Evolutionary conservation across 2,113 vertebrate genomes (phyloP), one percentile per base, ranked within the genome.

Genomic region (Chloropsis hardwickii): DNA sequence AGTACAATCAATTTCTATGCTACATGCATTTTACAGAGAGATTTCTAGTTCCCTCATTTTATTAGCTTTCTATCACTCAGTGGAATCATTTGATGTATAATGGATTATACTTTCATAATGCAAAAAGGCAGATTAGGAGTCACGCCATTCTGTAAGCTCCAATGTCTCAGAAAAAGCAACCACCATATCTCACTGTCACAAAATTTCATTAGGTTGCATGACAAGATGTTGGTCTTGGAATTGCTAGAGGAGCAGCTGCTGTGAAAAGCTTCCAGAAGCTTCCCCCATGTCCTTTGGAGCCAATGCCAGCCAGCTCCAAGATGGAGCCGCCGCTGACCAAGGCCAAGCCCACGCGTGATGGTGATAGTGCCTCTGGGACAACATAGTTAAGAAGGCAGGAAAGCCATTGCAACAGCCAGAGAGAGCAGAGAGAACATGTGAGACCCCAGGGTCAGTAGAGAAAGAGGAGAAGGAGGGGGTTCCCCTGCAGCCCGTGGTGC

Each of bases 311-410:
- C 24, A 9, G 62, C 53, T 77, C 33, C 45, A 54, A 53, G 23
- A 53, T 6, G 5, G 47, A 69, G 3, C 8, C 0, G 0, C 18
- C 0, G 0, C 19, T 29, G 84, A 47, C 31, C 25, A 70, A 24
- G 19, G 47, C 28, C 5, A 2, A 61, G 56, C 19, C n/a, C n/a
- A 21, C 5, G 10, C 16, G 12, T 5, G 7, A 18, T 2, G 7
- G 40, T 20, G 16, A 11, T 24, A n/a, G 12, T 1, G 4, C 19
- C n/a, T n/a, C 15, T 40, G 16, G n/a, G 40, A 47, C 10, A 54
- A 21, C 7, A 3, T 5, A 54, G 17, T 70, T 13, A 47, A 54
- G 48, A 39, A 33, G 40, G 18, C 28, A 70, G 45, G 14, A 29
- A 71, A 61, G 9, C 21, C 25, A 35, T 1, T 20, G 12, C 19